Base-by-base conservation (phyloP, 2,113 vertebrate species). In the Trochalopteron elliotii region DNA sequence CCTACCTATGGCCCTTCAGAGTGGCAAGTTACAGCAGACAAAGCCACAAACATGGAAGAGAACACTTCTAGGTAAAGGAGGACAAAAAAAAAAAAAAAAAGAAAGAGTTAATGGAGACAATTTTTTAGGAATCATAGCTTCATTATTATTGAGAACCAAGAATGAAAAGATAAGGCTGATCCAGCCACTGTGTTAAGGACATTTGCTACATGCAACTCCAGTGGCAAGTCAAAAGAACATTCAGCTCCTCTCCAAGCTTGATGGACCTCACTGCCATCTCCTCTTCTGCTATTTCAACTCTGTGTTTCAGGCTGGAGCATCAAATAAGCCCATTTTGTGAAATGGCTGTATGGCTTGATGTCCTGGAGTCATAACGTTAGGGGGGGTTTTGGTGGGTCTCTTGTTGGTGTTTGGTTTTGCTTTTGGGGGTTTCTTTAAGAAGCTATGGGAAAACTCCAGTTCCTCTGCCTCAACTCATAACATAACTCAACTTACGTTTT, bases 311-410 rank as follows among this genome's bases (percentile, higher is more conserved):
- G n/a, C 1, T 53, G 25, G 8, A 71, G 8, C 12, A 7, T 64
- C 70, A 76, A 40, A 52, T 0, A 71, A 59, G 33, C 13, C 20
- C 19, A 24, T 44, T 85, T 88, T 35, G 35, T 24, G 21, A 75
- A 87, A 92, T 53, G 30, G 33, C 19, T 40, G 28, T 61, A 50
- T 0, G 1, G 39, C 35, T 47, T 25, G 33, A 55, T 10, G 27
- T 33, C 30, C 47, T 63, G 15, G 8, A 65, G 11, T 40, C 11
- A 7, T 31, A 42, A 57, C 8, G 42, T 19, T 12, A 59, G 14
- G 33, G 21, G 4, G 4, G 8, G 8, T 16, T 42, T 45, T 0
- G 1, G 9, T 27, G 5, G 6, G 9, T 37, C 30, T 37, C 28
- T 72, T 64, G 9, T 15, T 42, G 42, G 22, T 14, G 30, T 18